Conservation (phyloP, 2,113 vertebrate species). For the Raja brachyura region DNA sequence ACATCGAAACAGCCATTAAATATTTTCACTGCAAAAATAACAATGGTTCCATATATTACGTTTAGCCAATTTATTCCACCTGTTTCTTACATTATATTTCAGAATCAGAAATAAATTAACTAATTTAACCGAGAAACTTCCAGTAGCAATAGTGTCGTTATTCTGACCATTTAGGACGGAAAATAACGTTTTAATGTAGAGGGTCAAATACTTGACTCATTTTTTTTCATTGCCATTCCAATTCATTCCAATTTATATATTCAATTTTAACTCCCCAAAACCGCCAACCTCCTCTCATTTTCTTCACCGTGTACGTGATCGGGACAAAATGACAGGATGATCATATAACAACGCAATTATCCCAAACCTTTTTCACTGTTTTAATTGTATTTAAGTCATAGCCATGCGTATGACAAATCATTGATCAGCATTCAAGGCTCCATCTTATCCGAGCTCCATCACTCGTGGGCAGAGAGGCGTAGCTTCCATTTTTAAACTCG, state of each 20-base stretch:
- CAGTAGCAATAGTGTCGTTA: not conserved
- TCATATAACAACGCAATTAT: not conserved
- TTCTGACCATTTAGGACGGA: not conserved
- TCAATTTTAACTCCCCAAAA: not conserved
- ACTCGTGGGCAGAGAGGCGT: not conserved
- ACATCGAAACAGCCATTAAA: not conserved
- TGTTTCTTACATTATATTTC: no score
- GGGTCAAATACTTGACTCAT: no score
- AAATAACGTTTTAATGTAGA: no score
- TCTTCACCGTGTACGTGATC: not conserved
- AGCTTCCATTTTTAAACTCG: conserved; percentile 18
- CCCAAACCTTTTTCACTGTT: not conserved
- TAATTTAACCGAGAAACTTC: not conserved
- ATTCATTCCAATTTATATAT: not conserved
- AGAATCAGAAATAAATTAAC: not conserved
- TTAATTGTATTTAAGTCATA: not conserved
- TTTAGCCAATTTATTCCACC: not conserved
- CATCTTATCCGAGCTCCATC: not conserved
- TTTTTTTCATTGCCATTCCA: no score
- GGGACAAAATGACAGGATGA: not conserved
- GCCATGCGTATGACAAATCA: not conserved
- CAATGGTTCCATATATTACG: no score
- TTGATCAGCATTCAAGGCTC: not conserved
- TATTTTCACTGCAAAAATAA: not conserved
- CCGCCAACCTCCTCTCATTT: not conserved